Evolutionary conservation across 2,113 vertebrate genomes (phyloP), one percentile per base, ranked within the genome.

Genomic region (Eupsittula cactorum): DNA sequence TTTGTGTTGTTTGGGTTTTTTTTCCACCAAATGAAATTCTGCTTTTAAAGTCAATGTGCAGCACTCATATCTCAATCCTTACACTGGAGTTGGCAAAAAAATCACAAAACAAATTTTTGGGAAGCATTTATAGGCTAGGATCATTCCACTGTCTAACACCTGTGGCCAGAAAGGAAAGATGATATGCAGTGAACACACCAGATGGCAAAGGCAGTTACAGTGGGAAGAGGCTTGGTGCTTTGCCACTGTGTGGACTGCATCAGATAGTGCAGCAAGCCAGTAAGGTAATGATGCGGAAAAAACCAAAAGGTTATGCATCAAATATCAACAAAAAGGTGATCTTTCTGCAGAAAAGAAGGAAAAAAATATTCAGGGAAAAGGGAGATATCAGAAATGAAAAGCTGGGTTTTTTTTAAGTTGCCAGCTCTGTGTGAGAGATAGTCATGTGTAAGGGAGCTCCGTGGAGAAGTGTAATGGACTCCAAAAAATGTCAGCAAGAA

Each of bases 141-240:
- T 91, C 21, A 27, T 90, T 94, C 41, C 86, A 11, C 57, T 93
- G 49, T 63, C 71, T 37, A 47, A 25, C 63, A 52, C 37, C 35
- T 73, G 55, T 18, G n/a, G 47, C 81, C 80, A 94, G 76, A 82
- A 83, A 82, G 42, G 28, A 86, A 91, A 88, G 53, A 81, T 84
- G 50, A 75, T 75, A 35, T 7, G 4, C 35, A 62, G 0, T 63
- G 57, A 73, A 37, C 33, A 27, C 2, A 16, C n/a, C 92, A 95
- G 93, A 96, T 92, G 94, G 93, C 65, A 88, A 92, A 88, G 33
- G 52, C 67, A 84, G 64, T 90, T 90, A 87, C 27, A 85, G 44
- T 37, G 49, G 52, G 44, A 92, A 88, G 70, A 93, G 49, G 23
- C 17, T 88, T 92, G 94, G 69, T 92, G 53, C 31, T 86, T 88